Evolutionary conservation across 2,113 vertebrate species (phyloP).

Genomic region (Corvus cornix): DNA sequence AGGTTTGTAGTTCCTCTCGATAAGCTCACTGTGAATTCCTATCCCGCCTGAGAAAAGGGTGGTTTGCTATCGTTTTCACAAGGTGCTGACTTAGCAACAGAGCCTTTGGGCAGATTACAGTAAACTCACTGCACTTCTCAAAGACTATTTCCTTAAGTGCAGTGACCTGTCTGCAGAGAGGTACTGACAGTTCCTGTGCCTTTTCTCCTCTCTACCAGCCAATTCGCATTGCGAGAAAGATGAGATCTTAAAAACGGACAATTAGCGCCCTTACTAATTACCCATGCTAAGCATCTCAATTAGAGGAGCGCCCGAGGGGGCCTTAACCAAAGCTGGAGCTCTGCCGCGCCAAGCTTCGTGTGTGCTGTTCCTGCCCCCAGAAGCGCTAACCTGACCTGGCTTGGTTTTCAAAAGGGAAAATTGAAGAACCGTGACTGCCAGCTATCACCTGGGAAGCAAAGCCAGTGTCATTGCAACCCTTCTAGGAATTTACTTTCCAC

Average conservation of each 20-base stretch:
- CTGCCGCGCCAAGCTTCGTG: fast-evolving
- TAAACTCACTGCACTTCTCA: not conserved
- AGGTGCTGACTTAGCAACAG: not conserved
- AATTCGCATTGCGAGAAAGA: not conserved
- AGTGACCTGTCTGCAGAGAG: not conserved
- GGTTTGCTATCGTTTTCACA: not conserved
- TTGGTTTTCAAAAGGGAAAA: not conserved
- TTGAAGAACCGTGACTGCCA: fast-evolving
- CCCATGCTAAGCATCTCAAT: not conserved
- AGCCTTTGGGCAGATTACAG: not conserved
- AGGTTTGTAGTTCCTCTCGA: not conserved
- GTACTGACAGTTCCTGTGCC: not conserved
- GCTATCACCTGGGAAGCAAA: not conserved
- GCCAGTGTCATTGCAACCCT: not conserved
- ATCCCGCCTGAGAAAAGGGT: not conserved
- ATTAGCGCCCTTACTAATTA: constrained; percentile 31
- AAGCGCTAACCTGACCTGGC: not conserved
- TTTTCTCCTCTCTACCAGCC: not conserved
- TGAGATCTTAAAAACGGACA: constrained; percentile 18
- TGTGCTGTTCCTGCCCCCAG: not conserved
- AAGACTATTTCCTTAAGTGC: not conserved
- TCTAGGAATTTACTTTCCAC: not conserved
- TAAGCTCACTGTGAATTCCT: not conserved
- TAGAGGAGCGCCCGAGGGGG: not conserved
- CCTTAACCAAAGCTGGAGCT: not conserved